These are phyloP conservation scores for Beris morrisii DNA, from an alignment of 2,888 invertebrate species.

Conservation along the genomic window DNA sequence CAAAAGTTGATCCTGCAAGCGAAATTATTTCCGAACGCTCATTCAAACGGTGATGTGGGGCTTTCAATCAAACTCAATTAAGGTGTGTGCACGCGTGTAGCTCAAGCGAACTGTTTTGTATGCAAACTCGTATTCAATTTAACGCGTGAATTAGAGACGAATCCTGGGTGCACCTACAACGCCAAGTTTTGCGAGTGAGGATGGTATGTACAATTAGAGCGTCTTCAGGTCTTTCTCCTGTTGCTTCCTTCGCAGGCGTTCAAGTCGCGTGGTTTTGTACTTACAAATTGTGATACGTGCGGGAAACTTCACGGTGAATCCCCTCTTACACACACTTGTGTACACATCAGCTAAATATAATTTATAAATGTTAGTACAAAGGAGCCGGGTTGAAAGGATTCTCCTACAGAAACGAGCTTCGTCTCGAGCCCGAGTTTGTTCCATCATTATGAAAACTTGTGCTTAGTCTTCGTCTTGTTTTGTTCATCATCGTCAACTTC, in stretches of 20 bases:
- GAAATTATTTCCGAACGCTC: background rate
- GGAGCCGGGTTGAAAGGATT: no score
- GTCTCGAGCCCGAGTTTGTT: no score
- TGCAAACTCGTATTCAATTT: constrained; percentile 26
- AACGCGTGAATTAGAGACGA: constrained; percentile 17
- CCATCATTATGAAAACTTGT: no score
- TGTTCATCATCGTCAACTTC: no score
- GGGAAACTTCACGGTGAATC: no score
- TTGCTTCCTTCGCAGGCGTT: background rate
- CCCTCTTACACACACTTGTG: no score
- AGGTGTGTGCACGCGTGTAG: constrained; percentile 11
- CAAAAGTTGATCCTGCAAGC: constrained; percentile 11
- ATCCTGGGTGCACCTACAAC: background rate
- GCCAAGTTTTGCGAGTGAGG: background rate
- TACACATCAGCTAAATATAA: no score
- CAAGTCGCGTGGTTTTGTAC: background rate
- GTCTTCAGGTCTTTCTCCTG: constrained; percentile 1
- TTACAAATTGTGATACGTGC: no score
- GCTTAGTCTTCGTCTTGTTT: no score
- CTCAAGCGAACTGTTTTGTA: background rate
- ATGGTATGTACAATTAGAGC: constrained; percentile 11
- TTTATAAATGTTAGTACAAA: no score
- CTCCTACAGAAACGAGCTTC: no score
- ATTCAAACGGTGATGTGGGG: background rate
- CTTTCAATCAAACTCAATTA: constrained; percentile 29